These are phyloP conservation scores for Zaprionus obscuricornis DNA, from an alignment of 2,888 invertebrate species.

Conservation along the genomic window DNA sequence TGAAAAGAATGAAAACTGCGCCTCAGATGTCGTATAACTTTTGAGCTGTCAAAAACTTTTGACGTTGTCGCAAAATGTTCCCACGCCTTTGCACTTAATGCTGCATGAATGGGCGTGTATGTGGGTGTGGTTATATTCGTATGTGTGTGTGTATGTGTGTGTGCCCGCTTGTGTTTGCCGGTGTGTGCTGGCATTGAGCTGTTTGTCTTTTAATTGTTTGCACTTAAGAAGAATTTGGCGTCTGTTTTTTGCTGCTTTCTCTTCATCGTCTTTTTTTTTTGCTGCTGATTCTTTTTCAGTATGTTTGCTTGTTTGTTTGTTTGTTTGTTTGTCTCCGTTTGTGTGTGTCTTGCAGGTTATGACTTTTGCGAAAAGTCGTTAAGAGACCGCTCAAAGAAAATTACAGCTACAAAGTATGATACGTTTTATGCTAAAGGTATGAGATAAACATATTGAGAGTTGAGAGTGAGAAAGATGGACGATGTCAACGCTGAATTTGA, in stretches of 20 bases:
- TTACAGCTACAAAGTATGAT: conserved; percentile 63
- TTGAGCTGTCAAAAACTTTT: conserved; percentile 69
- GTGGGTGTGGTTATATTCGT: conserved; percentile 2
- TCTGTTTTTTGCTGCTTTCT: conserved; percentile 22
- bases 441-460: neutral
- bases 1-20: conserved; percentile 41
- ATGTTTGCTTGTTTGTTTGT: conserved; percentile 16
- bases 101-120: conserved; percentile 11
- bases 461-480: no score
- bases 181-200: conserved; percentile 59
- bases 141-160: conserved; percentile 8
- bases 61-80: conserved; percentile 52
- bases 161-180: conserved; percentile 1
- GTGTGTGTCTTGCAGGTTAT: conserved; percentile 52
- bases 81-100: conserved; percentile 29
- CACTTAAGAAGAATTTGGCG: conserved; percentile 68
- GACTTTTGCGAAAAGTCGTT: conserved; percentile 70
- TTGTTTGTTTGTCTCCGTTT: conserved; percentile 26
- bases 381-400: conserved; percentile 57
- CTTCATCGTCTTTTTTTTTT: no score
- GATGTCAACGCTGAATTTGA: neutral
- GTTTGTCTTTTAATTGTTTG: conserved; percentile 78
- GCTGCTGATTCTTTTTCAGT: conserved; percentile 45
- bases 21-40: conserved; percentile 69
- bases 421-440: conserved; percentile 23